phyloP scores from a whole-genome alignment of 2,113 vertebrate species.

The Salvelinus fontinalis region DNA sequence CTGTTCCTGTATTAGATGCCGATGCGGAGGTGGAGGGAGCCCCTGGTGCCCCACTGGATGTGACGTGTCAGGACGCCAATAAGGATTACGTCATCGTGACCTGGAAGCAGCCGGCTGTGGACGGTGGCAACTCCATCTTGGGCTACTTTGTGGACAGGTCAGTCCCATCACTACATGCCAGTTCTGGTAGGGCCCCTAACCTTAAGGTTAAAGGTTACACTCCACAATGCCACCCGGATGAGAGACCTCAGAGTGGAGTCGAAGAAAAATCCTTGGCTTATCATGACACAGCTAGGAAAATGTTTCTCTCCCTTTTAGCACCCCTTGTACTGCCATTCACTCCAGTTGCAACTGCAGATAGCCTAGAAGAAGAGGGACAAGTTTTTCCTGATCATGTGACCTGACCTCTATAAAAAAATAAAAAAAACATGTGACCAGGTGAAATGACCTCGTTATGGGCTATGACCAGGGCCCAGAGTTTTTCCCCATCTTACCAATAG shows the following conservation, averaged over 20 bases:
- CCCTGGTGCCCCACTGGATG: conserved; percentile 90
- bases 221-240: background rate
- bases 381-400: too few relatives aligned
- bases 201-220: too few relatives aligned
- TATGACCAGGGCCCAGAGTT: too few relatives aligned
- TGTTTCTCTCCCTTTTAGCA: too few relatives aligned
- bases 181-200: background rate
- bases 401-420: too few relatives aligned
- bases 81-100: conserved; percentile 96
- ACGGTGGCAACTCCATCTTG: conserved; percentile 85
- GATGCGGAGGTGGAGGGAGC: conserved; percentile 90
- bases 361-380: too few relatives aligned
- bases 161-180: conserved; percentile 7
- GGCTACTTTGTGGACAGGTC: conserved; percentile 99
- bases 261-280: background rate
- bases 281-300: background rate
- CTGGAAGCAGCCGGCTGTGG: conserved; percentile 96
- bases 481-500: too few relatives aligned
- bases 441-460: too few relatives aligned
- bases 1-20: conserved; percentile 73
- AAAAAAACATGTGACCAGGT: too few relatives aligned
- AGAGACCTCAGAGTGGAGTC: background rate
- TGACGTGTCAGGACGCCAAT: conserved; percentile 89
- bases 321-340: too few relatives aligned
- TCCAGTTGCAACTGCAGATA: too few relatives aligned